These are phyloP conservation scores for Drosophila burlai DNA, from an alignment of 1,140 invertebrate genomes.

Conservation along the genomic window DNA sequence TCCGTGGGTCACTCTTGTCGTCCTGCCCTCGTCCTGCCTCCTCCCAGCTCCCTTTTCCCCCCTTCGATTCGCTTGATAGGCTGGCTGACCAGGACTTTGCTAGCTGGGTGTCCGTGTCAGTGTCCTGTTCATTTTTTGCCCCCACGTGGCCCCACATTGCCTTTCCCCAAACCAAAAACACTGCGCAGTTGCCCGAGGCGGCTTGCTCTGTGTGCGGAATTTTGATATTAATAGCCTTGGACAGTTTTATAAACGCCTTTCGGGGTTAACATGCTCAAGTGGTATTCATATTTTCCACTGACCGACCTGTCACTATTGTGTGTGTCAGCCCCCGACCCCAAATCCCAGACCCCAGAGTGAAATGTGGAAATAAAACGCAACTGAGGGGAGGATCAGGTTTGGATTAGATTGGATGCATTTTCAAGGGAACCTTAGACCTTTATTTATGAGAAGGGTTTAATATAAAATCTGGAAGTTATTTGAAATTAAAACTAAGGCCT, in stretches of 20 bases:
- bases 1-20: background rate
- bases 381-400: constrained; percentile 2
- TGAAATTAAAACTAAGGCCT: background rate
- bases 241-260: constrained; percentile 84
- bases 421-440: background rate
- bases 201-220: constrained; percentile 70
- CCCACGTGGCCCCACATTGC: background rate
- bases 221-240: constrained; percentile 84
- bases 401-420: constrained; percentile 3
- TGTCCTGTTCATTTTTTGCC: constrained; percentile 39
- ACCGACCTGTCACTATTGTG: constrained; percentile 79
- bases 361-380: constrained; percentile 51
- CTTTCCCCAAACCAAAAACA: constrained; percentile 28
- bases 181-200: constrained; percentile 69
- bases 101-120: constrained; percentile 55
- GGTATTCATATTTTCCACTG: constrained; percentile 84
- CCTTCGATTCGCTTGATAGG: constrained; percentile 64
- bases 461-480: background rate
- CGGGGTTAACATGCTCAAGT: constrained; percentile 83
- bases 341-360: constrained; percentile 8
- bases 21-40: background rate
- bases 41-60: background rate
- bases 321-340: constrained; percentile 51
- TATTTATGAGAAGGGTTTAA: background rate
- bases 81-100: constrained; percentile 72